phyloP scores from a whole-genome alignment of 2,797 vertebrate species.

The Threskiornis aethiopicus region DNA sequence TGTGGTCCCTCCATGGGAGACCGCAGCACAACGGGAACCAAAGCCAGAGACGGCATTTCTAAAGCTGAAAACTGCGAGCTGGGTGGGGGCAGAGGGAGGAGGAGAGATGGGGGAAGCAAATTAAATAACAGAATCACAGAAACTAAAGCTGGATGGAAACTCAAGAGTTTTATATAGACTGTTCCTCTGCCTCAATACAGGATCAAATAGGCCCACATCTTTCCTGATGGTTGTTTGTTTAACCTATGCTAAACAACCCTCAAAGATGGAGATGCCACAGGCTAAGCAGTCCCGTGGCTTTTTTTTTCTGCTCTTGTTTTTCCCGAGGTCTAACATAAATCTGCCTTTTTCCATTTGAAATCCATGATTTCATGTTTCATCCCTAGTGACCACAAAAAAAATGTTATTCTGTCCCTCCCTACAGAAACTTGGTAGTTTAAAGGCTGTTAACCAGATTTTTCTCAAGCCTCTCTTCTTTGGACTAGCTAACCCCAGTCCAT shows the following conservation, averaged over 20 bases:
- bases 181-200: not conserved
- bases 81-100: not conserved
- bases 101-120: not conserved
- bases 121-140: not conserved
- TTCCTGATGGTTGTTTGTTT: not conserved
- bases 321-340: not conserved
- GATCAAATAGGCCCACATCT: not conserved
- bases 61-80: conserved; percentile 17
- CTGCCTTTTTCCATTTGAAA: not conserved
- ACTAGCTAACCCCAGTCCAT: not conserved
- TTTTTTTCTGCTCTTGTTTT: not conserved
- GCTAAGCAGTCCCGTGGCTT: not conserved
- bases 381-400: not conserved
- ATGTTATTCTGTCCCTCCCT: not conserved
- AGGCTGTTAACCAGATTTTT: not conserved
- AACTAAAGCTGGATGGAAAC: not conserved
- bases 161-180: not conserved
- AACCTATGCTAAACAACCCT: not conserved
- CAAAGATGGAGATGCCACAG: not conserved
- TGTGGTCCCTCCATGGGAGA: not conserved
- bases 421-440: not conserved
- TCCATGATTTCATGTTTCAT: not conserved
- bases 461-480: not conserved
- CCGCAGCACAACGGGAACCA: not conserved
- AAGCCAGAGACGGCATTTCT: not conserved